These are phyloP conservation scores for Pteronura brasiliensis DNA, from an alignment of 2,113 vertebrate species.

Conservation along the genomic window DNA sequence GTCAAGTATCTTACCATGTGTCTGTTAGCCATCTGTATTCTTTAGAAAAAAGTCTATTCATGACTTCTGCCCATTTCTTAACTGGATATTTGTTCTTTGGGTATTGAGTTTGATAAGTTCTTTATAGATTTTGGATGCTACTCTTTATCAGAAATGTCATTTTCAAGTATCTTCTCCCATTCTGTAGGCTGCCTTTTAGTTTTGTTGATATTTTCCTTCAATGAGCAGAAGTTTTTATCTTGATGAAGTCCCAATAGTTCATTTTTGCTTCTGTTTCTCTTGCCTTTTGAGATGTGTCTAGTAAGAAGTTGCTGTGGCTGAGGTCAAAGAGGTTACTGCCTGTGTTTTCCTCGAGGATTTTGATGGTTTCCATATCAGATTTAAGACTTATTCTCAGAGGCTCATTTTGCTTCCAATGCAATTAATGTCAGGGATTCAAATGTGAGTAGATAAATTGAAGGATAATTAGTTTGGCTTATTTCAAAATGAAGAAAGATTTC, in stretches of 20 bases:
- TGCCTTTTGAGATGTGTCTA: background rate
- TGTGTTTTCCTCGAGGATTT: background rate
- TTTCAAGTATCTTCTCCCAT: background rate
- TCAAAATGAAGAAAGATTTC: background rate
- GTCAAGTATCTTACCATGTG: background rate
- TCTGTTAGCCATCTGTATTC: background rate
- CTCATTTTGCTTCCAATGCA: background rate
- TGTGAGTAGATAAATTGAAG: constrained; percentile 1
- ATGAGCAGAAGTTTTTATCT: background rate
- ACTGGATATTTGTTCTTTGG: background rate
- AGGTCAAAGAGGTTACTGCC: background rate
- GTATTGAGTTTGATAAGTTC: background rate
- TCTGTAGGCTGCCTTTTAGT: background rate
- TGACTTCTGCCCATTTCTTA: background rate
- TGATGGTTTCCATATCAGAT: background rate
- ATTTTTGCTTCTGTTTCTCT: background rate
- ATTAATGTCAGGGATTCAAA: constrained; percentile 15
- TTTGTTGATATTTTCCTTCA: background rate
- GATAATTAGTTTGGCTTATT: background rate
- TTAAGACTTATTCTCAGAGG: background rate
- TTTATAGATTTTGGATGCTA: background rate
- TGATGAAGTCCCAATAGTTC: background rate
- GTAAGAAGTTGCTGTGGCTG: background rate
- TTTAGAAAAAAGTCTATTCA: background rate
- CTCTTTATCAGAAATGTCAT: background rate